Conservation (phyloP, 2,797 vertebrate species). For the Gouania willdenowi region DNA sequence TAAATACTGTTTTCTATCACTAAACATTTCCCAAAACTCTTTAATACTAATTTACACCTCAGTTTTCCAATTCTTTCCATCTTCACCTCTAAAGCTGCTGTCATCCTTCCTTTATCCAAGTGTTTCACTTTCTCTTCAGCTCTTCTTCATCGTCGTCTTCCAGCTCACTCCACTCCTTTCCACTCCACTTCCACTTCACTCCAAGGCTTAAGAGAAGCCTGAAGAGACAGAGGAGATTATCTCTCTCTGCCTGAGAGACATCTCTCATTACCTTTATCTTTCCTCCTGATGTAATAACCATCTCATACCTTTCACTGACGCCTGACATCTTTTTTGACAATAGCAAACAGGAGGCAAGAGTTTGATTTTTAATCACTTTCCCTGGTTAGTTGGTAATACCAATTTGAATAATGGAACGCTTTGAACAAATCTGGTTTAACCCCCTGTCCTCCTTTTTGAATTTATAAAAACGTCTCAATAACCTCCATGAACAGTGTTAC, state of each 20-base stretch:
- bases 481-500: slow-evolving; percentile 1
- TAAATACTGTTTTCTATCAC: too few relatives aligned
- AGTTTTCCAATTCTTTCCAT: background rate
- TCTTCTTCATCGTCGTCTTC: slow-evolving; percentile 10
- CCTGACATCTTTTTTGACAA: slow-evolving; percentile 5
- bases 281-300: slow-evolving; percentile 50
- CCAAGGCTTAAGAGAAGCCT: slow-evolving; percentile 38
- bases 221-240: slow-evolving; percentile 54
- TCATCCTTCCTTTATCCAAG: slow-evolving; percentile 4
- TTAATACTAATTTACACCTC: slow-evolving; percentile 11
- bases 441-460: background rate
- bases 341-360: background rate
- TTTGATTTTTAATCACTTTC: slow-evolving; percentile 10
- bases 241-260: slow-evolving; percentile 48
- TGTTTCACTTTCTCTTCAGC: slow-evolving; percentile 2
- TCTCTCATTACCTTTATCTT: slow-evolving; percentile 64
- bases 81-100: background rate
- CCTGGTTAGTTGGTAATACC: background rate
- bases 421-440: slow-evolving; percentile 7
- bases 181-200: background rate
- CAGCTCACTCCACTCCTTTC: slow-evolving; percentile 34
- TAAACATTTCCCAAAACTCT: slow-evolving; percentile 21
- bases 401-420: slow-evolving; percentile 3
- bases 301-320: slow-evolving; percentile 28
- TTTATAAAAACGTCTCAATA: slow-evolving; percentile 20